Conservation (phyloP, 1,140 invertebrate genomes). For the Hycleus phaleratus region DNA sequence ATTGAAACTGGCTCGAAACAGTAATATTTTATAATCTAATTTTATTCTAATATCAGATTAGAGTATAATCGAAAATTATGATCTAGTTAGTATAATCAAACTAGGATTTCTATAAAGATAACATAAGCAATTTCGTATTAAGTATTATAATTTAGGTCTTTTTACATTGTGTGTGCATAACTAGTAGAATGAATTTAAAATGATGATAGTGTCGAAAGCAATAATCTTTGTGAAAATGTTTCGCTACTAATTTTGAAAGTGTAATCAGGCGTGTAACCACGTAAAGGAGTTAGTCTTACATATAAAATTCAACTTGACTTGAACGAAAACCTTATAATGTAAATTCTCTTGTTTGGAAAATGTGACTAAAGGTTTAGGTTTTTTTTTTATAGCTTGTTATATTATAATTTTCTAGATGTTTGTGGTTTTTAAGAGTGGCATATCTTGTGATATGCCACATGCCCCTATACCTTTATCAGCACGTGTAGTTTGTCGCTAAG, state of each 20-base stretch:
- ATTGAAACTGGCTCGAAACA: too few species aligned
- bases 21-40: too few species aligned
- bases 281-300: slow-evolving; percentile 16
- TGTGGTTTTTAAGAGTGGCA: slow-evolving; percentile 1
- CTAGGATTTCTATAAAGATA: too few species aligned
- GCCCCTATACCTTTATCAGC: slow-evolving; percentile 10
- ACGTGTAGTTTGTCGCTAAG: slow-evolving; percentile 10
- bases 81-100: too few species aligned
- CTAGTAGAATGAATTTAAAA: too few species aligned
- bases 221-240: slow-evolving; percentile 19
- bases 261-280: slow-evolving; percentile 16
- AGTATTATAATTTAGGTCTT: too few species aligned
- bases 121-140: too few species aligned
- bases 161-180: too few species aligned
- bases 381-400: neutral
- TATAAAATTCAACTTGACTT: slow-evolving; percentile 10
- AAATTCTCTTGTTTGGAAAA: slow-evolving; percentile 1
- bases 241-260: slow-evolving; percentile 16
- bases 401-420: neutral
- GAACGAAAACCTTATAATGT: slow-evolving; percentile 3
- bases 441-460: slow-evolving; percentile 7
- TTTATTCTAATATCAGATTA: too few species aligned
- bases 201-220: neutral
- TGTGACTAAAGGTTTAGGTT: neutral
- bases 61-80: too few species aligned